These are phyloP conservation scores for Aurelia sp. DNA, from an alignment of 30 jellyfish, hydroid and myxozoan species.

Conservation along the genomic window DNA sequence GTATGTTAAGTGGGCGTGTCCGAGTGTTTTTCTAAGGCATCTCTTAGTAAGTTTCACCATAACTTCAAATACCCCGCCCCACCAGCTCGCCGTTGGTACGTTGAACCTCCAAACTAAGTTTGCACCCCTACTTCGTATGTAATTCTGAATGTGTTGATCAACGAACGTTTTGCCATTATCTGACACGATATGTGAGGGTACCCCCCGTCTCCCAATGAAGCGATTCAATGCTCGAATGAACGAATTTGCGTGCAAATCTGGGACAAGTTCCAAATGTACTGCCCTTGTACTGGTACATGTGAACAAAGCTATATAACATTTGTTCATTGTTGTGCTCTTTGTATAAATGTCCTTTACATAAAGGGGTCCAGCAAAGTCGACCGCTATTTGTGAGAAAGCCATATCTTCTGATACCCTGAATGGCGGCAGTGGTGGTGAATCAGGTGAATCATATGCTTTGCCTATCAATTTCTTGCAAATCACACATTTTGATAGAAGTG, in stretches of 20 bases:
- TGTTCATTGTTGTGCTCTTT: neutral
- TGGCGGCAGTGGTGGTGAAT: slow-evolving; percentile 14
- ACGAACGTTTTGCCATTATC: too few relatives aligned
- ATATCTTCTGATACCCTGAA: slow-evolving; percentile 14
- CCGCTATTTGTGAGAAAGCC: slow-evolving; percentile 40
- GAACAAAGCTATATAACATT: slow-evolving; percentile 4
- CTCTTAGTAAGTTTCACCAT: neutral
- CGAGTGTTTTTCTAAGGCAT: neutral
- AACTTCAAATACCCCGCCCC: slow-evolving; percentile 8
- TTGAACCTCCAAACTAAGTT: neutral
- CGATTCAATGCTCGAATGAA: neutral
- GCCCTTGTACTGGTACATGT: slow-evolving; percentile 21
- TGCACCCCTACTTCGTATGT: neutral
- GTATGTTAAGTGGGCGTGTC: neutral
- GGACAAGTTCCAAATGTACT: slow-evolving; percentile 3
- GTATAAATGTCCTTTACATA: neutral
- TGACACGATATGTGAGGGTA: slow-evolving; percentile 3
- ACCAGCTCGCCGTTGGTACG: slow-evolving; percentile 16
- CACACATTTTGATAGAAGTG: neutral
- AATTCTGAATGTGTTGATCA: too few relatives aligned
- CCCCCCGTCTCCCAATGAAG: neutral
- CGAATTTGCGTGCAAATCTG: neutral
- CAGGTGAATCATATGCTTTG: slow-evolving; percentile 12
- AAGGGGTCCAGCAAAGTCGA: slow-evolving; percentile 43
- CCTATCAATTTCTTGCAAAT: slow-evolving; percentile 16